Percentiles rank a stretch among this genome's conserved stretches.
These are phyloP conservation scores for Schlechtendalia chinensis DNA, from an alignment of 1,140 invertebrate genomes.

Conservation along the genomic window DNA sequence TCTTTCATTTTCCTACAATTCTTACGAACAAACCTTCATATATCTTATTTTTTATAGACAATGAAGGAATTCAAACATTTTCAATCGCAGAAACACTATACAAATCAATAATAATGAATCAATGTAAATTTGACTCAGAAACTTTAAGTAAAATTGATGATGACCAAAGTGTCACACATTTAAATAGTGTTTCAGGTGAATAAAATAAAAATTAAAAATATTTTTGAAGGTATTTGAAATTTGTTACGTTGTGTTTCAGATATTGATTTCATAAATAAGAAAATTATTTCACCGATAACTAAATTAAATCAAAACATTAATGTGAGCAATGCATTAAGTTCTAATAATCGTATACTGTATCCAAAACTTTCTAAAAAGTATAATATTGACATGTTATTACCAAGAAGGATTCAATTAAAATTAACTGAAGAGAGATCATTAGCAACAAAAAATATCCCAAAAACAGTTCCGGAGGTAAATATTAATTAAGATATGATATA, in stretches of 20 bases:
- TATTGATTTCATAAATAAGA: slow-evolving; percentile 65
- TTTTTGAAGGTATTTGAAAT: neutral
- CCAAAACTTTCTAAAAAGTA: slow-evolving; percentile 84
- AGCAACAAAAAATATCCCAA: slow-evolving; percentile 54
- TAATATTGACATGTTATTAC: slow-evolving; percentile 77
- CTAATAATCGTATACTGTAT: slow-evolving; percentile 73
- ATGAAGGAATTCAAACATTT: slow-evolving; percentile 49
- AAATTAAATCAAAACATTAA: slow-evolving; percentile 74
- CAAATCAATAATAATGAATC: slow-evolving; percentile 33
- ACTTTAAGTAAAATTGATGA: neutral
- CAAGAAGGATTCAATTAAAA: slow-evolving; percentile 73
- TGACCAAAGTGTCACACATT: slow-evolving; percentile 38
- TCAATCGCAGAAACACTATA: slow-evolving; percentile 26
- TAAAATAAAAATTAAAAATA: neutral
- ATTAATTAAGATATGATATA: neutral
- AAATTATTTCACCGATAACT: slow-evolving; percentile 64
- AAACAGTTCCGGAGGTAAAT: slow-evolving; percentile 14
- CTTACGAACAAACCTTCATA: neutral
- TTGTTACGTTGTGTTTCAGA: slow-evolving; percentile 59
- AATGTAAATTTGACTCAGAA: slow-evolving; percentile 40
- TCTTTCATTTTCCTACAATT: too few species aligned
- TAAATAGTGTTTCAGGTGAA: slow-evolving; percentile 43
- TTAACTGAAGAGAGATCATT: slow-evolving; percentile 70
- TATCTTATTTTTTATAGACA: slow-evolving; percentile 37
- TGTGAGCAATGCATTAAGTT: slow-evolving; percentile 77